Conservation (phyloP, 2,113 vertebrate species). For the Seriola quinqueradiata region DNA sequence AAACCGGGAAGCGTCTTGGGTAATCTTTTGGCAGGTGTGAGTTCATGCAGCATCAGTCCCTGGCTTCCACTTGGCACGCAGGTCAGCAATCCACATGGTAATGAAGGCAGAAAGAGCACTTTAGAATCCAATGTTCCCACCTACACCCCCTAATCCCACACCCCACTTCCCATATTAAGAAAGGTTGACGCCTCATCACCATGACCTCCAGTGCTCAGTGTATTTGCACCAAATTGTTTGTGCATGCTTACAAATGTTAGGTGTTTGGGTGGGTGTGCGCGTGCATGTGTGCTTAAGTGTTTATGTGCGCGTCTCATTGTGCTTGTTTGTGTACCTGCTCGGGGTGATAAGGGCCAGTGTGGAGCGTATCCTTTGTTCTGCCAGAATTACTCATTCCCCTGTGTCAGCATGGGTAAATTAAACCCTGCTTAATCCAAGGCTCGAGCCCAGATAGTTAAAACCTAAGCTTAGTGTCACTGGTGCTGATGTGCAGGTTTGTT, state of each 20-base stretch:
- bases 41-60: slow-evolving; percentile 29
- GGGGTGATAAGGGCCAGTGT: slow-evolving; percentile 69
- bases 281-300: slow-evolving; percentile 32
- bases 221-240: not conserved
- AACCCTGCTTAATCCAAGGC: slow-evolving; percentile 67
- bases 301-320: slow-evolving; percentile 53
- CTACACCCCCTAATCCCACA: slow-evolving; percentile 19
- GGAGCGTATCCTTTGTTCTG: slow-evolving; percentile 69
- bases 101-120: slow-evolving; percentile 44
- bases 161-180: slow-evolving; percentile 18
- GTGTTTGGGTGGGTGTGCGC: slow-evolving; percentile 9
- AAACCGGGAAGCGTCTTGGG: slow-evolving; percentile 29
- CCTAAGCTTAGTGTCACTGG: slow-evolving; percentile 36
- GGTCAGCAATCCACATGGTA: slow-evolving; percentile 36
- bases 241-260: slow-evolving; percentile 22
- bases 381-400: slow-evolving; percentile 64
- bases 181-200: slow-evolving; percentile 15
- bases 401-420: slow-evolving; percentile 65
- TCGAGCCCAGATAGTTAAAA: slow-evolving; percentile 48
- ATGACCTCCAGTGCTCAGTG: slow-evolving; percentile 17
- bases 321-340: slow-evolving; percentile 70
- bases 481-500: slow-evolving; percentile 32
- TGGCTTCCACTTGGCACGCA: slow-evolving; percentile 27
- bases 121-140: slow-evolving; percentile 37
- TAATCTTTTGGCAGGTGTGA: slow-evolving; percentile 45